Evolutionary conservation across 2,113 vertebrate genomes (phyloP).

Genomic region (Romanogobio albipinnatus): DNA sequence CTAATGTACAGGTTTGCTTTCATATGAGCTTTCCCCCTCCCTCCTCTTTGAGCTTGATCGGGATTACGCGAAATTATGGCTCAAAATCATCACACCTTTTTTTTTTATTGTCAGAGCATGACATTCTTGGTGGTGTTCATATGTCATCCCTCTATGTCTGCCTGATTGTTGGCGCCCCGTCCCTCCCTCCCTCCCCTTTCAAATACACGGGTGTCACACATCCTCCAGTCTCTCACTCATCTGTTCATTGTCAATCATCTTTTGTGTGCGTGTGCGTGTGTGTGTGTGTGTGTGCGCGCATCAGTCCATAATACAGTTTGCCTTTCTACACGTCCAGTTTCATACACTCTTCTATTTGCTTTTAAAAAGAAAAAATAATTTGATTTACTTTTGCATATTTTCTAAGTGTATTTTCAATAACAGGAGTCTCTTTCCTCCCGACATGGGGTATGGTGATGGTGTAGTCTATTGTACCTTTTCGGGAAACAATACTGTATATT

Average conservation of each 20-base stretch:
- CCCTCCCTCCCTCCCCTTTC: neutral
- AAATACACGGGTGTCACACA: conserved; percentile 4
- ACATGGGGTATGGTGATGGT: conserved; percentile 81
- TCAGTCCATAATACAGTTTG: conserved; percentile 64
- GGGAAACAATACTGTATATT: conserved; percentile 83
- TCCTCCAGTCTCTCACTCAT: conserved; percentile 10
- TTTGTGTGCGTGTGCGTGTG: conserved; percentile 40
- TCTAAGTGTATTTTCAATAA: conserved; percentile 83
- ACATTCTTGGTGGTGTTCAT: conserved; percentile 4
- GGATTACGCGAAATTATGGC: neutral
- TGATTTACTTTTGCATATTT: conserved; percentile 75
- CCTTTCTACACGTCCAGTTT: conserved; percentile 69
- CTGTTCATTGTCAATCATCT: conserved; percentile 60
- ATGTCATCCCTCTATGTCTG: conserved; percentile 23
- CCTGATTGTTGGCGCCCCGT: neutral
- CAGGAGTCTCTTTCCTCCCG: conserved; percentile 73
- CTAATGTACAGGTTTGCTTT: neutral
- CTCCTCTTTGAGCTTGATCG: neutral
- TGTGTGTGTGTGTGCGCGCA: conserved; percentile 46
- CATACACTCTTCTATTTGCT: conserved; percentile 72
- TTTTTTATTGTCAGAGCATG: conserved; percentile 27
- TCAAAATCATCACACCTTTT: conserved; percentile 24
- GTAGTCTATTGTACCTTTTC: conserved; percentile 80
- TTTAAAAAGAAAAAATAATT: conserved; percentile 73
- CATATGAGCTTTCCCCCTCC: neutral